Evolutionary conservation across 2,797 vertebrate species (phyloP).

Genomic region (Megalops cyprinoides): DNA sequence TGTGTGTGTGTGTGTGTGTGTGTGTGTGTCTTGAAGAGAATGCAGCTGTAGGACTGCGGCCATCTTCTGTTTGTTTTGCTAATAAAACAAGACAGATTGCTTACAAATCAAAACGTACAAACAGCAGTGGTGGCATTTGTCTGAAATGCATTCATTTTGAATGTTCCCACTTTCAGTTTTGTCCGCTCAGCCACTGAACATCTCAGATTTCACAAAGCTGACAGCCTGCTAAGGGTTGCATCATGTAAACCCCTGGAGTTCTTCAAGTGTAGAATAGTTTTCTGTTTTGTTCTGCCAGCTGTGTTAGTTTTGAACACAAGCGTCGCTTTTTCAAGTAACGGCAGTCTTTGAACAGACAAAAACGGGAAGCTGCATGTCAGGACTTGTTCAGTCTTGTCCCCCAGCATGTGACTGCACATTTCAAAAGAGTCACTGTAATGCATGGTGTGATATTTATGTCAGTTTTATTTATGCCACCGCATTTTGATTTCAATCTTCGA

Average conservation of each 20-base stretch:
- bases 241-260: neutral
- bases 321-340: slow-evolving; percentile 7
- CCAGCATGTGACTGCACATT: slow-evolving; percentile 56
- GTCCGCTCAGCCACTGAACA: no score
- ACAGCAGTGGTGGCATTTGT: neutral
- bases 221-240: neutral
- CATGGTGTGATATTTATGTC: neutral
- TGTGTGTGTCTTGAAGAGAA: no score
- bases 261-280: neutral
- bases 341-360: slow-evolving; percentile 1
- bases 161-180: neutral
- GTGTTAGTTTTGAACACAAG: neutral
- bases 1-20: no score
- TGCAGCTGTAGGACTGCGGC: no score
- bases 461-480: neutral
- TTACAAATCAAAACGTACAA: neutral
- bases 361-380: slow-evolving; percentile 53
- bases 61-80: neutral
- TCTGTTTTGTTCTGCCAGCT: neutral
- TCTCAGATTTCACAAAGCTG: neutral
- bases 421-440: slow-evolving; percentile 22
- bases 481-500: neutral
- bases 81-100: neutral
- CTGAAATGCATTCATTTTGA: neutral
- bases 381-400: slow-evolving; percentile 67